Conservation (phyloP, 2,113 vertebrate species). For the Campylorhamphus procurvoides region DNA sequence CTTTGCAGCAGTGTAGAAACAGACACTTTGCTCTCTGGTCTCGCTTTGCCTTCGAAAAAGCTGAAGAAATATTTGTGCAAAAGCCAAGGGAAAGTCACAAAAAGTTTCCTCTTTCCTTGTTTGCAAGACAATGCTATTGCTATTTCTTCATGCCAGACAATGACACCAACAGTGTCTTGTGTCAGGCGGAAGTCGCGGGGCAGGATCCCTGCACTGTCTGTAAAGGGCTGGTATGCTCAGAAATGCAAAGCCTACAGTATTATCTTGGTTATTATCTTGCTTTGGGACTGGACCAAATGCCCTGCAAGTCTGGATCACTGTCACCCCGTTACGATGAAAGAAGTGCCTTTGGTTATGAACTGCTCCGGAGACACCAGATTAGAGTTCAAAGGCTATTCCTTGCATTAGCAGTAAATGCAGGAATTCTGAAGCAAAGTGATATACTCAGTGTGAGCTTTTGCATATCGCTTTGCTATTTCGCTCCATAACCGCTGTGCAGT, state of each 20-base stretch:
- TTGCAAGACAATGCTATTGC: background rate
- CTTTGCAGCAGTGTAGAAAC: background rate
- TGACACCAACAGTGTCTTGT: background rate
- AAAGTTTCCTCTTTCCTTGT: background rate
- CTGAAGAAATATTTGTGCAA: background rate
- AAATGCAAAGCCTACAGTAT: background rate
- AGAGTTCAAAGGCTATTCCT: conserved; percentile 63
- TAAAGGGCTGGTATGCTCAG: background rate
- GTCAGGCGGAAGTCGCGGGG: background rate
- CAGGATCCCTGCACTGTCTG: background rate
- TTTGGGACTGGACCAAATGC: conserved; percentile 51
- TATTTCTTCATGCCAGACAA: background rate
- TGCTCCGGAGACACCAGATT: conserved; percentile 53
- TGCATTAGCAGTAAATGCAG: conserved; percentile 49
- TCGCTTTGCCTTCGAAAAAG: background rate
- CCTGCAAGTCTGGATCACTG: conserved; percentile 38
- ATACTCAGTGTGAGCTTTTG: conserved; percentile 19
- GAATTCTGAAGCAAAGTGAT: conserved; percentile 54
- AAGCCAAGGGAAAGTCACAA: background rate
- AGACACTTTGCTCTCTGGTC: background rate
- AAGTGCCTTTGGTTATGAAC: conserved; percentile 49
- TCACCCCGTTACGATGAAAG: conserved; percentile 64
- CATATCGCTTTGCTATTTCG: conserved; percentile 22
- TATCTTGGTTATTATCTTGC: conserved; percentile 60
- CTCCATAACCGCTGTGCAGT: background rate